These are phyloP conservation scores for Chloebia gouldiae DNA, from an alignment of 2,113 vertebrate species.

Conservation along the genomic window DNA sequence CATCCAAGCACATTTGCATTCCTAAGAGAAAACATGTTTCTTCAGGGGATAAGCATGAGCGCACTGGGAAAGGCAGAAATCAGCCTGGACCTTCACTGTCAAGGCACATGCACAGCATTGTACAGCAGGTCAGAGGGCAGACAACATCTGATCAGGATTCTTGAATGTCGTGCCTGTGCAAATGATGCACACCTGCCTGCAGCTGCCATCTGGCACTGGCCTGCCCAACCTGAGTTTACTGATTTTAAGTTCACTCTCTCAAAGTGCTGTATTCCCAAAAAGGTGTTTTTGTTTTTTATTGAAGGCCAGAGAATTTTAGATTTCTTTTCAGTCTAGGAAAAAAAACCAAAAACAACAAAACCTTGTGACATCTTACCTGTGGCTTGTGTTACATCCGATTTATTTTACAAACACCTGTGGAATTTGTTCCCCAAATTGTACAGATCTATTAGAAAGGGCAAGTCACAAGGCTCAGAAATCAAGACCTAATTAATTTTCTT, in stretches of 20 bases:
- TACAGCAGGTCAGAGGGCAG: not conserved
- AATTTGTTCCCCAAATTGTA: not conserved
- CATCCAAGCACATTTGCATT: not conserved
- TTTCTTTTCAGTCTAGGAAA: not conserved
- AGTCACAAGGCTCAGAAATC: not conserved
- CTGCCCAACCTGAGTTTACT: not conserved
- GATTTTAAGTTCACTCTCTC: not conserved
- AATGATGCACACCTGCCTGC: not conserved
- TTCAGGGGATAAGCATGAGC: not conserved
- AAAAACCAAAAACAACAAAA: not conserved
- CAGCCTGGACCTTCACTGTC: not conserved
- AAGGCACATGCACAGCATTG: not conserved
- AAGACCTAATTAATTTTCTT: not conserved
- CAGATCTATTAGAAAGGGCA: not conserved
- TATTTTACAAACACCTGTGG: not conserved
- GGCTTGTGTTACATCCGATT: not conserved
- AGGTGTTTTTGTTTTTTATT: not conserved
- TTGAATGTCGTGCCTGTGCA: rapidly evolving
- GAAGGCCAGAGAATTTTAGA: not conserved
- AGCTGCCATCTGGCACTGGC: not conserved
- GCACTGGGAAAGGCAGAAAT: not conserved
- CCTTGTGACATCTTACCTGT: not conserved
- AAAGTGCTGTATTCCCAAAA: not conserved
- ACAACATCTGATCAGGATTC: not conserved
- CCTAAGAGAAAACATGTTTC: not conserved